Conservation (phyloP, 2,888 invertebrate genomes). For the Schrankia costaestrigalis region DNA sequence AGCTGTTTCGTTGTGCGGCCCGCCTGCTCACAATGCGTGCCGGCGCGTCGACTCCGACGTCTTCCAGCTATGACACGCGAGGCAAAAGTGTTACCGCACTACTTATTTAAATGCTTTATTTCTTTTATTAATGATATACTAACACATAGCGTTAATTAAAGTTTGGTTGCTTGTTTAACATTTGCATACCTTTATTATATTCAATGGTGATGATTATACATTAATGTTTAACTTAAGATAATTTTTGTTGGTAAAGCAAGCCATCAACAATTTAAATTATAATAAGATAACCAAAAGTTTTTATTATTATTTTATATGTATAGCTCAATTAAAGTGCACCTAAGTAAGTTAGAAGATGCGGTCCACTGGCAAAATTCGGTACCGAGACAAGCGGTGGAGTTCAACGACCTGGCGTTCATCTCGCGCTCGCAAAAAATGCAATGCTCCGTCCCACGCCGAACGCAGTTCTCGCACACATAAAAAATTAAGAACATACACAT, state of each 20-base stretch:
- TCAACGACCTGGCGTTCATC: conserved; percentile 73
- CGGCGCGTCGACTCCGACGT: conserved; percentile 29
- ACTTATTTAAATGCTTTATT: conserved; percentile 23
- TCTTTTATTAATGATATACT: conserved; percentile 9
- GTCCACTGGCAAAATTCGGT: conserved; percentile 67
- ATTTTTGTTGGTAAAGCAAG: too few species aligned
- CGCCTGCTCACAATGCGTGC: conserved; percentile 61
- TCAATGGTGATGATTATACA: background rate
- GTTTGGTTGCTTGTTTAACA: background rate
- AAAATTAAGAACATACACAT: conserved; percentile 40
- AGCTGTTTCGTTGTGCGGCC: conserved; percentile 49
- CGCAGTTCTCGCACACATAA: conserved; percentile 64
- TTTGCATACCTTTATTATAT: background rate
- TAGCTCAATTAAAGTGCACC: conserved; percentile 23
- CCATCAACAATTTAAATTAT: too few species aligned
- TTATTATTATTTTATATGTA: background rate
- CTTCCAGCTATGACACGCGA: conserved; percentile 43
- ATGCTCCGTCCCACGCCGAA: conserved; percentile 75
- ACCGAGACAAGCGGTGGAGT: conserved; percentile 64
- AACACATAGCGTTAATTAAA: background rate
- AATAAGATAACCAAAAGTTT: too few species aligned
- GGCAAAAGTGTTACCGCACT: conserved; percentile 29
- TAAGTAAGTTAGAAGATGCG: conserved; percentile 53
- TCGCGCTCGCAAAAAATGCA: conserved; percentile 77
- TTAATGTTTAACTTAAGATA: background rate